phyloP scores from a whole-genome alignment of 2,797 vertebrate species.

The Heterohyrax brucei region DNA sequence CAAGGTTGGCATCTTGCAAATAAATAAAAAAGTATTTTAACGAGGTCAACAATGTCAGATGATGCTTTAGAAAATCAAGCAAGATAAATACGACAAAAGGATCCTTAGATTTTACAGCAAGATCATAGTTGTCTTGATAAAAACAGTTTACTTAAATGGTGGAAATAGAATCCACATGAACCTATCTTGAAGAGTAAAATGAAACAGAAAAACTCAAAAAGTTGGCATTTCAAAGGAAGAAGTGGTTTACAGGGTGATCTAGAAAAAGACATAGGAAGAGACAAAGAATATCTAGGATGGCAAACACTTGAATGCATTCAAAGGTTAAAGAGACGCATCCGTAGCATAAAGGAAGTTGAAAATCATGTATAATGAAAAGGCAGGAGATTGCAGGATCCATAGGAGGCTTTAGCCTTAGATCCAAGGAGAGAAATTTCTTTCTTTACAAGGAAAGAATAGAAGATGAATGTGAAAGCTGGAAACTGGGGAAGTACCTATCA shows the following conservation, averaged over 20 bases:
- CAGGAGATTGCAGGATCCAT: not conserved
- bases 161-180: not conserved
- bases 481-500: not conserved
- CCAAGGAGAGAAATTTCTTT: not conserved
- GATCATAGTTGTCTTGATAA: not conserved
- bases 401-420: not conserved
- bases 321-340: not conserved
- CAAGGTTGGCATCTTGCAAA: not conserved
- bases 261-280: not conserved
- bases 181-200: not conserved
- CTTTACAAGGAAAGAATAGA: not conserved
- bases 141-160: not conserved
- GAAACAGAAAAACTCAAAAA: constrained; percentile 46
- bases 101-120: not conserved
- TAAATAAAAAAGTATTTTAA: not conserved
- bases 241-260: not conserved
- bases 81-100: not conserved
- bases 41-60: not conserved
- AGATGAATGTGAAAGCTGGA: not conserved
- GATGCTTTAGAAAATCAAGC: not conserved
- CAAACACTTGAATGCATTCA: not conserved
- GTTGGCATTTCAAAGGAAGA: not conserved
- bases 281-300: not conserved
- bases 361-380: not conserved
- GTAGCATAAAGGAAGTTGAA: constrained; percentile 7